Evolutionary conservation across 2,797 vertebrate species (phyloP).

Genomic region (Triplophysa yarkandensis): DNA sequence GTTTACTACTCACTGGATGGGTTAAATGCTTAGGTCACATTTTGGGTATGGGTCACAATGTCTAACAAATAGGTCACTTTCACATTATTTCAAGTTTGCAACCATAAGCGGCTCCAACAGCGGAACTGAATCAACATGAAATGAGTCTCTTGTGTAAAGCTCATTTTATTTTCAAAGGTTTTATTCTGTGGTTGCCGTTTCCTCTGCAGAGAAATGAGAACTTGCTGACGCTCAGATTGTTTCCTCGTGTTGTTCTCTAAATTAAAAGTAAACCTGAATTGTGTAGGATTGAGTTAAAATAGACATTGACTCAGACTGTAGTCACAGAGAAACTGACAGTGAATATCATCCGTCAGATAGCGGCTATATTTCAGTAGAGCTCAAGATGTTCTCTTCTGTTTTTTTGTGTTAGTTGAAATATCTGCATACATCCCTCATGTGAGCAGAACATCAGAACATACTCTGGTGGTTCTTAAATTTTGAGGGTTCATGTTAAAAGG

Average conservation of each 20-base stretch:
- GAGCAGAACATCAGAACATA: not conserved
- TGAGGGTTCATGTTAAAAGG: conserved; percentile 1
- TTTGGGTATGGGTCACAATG: no score
- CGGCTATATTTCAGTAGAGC: not conserved
- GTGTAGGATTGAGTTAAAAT: not conserved
- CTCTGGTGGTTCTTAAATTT: not conserved
- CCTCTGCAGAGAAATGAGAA: not conserved
- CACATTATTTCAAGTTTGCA: no score
- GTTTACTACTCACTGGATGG: no score
- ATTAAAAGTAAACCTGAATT: not conserved
- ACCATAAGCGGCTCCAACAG: not conserved
- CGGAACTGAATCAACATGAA: not conserved
- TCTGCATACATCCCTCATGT: not conserved
- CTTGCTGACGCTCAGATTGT: not conserved
- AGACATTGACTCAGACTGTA: not conserved
- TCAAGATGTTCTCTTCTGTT: not conserved
- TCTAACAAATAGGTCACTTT: no score
- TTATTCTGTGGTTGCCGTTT: not conserved
- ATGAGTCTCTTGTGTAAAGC: conserved; percentile 23
- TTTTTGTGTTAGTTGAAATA: not conserved
- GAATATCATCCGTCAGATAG: not conserved
- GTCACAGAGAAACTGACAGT: not conserved
- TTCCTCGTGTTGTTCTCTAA: not conserved
- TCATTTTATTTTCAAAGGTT: not conserved
- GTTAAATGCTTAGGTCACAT: no score